Base-by-base conservation (phyloP, 2,888 invertebrate genomes). In the Ceraclea dissimilis region DNA sequence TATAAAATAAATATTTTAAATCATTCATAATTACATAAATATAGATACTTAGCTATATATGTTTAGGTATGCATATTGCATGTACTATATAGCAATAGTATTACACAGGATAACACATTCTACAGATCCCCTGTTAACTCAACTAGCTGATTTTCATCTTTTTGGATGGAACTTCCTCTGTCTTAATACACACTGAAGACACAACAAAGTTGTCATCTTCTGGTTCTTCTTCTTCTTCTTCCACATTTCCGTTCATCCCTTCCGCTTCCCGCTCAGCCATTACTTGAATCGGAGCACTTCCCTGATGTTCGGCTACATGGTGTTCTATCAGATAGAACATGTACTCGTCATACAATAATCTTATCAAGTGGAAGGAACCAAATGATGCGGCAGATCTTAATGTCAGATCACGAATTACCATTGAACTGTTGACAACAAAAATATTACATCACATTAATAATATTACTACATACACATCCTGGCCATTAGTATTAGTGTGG, bases 261-360 rank as follows among this genome's bases (percentile, higher is more conserved):
- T 61, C 59, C 39, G 56, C 59, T 56, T 61, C 53, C 10, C 51
- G 44, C 67, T 76, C 79, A 52, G 80, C 73, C 86, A 97, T 93
- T 61, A 97, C 95, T 64, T 95, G 93, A 69, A 98, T 95, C 57
- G 96, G 93, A 64, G 95, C 93, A 69, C 90, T 88, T 63, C 88
- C 87, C 54, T 86, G 88, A 52, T 93, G 93, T 68, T 86, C 83
- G 44, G 98, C 96, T 31, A 98, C 95, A 73, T 93, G 90, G 68
- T 95, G 93, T 76, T 99, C 98, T 66, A 99, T 92, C 66, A 98
- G 80, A 75, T 94, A 98, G 77, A 96, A 95, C 90, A 99, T 97
- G 75, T 97, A 99, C 75, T 99, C 99, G 75, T 99, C 98, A 73
- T 96, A 99, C 57, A 99, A 82, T 67, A 99, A 81, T 48, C 98